Evolutionary conservation across 2,888 invertebrate species (phyloP), one percentile per base, ranked within the genome.

Genomic region (Drosophila conformis): DNA sequence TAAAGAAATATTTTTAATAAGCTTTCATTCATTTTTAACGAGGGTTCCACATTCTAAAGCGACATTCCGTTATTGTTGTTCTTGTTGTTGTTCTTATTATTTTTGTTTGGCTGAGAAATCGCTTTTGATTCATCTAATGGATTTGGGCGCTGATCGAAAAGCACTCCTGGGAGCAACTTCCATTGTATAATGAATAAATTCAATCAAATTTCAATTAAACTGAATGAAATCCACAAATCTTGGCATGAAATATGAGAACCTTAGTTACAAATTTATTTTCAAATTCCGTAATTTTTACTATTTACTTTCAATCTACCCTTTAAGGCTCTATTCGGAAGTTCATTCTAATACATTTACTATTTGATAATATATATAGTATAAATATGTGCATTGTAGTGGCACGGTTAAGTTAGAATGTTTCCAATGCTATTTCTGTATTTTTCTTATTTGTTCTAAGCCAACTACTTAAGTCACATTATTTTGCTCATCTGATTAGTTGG

Each of bases 1-100:
- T 90, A 88, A 87, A 88, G 90, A 87, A 87, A 87, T 90, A 87
- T 87, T 87, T 87, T 88, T 87, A 90, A 87, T 90, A 87, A 87
- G 87, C 87, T 87, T 88, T 90, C 89, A 88, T 86, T 90, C 88
- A 82, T 88, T 87, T 87, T 90, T 87, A 87, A 87, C 90, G 86
- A 87, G 86, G 90, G 88, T 88, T 70, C 67, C 83, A 83, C 78
- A 89, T 86, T 86, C 83, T 85, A 70, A 53, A 80, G 80, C 85
- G 88, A 85, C 90, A 89, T 85, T 89, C 86, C 73, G 46, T 78
- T 77, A 64, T 71, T 77, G 67, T 61, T 66, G 38, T 54, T 52
- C 51, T 46, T 70, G 31, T 36, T 54, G 29, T 56, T 63, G 6
- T 54, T 40, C 3, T 46, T 35, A 27, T 78, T 53, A 53, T 60